Evolutionary conservation across 2,113 vertebrate species (phyloP).

Genomic region (Marmota monax): DNA sequence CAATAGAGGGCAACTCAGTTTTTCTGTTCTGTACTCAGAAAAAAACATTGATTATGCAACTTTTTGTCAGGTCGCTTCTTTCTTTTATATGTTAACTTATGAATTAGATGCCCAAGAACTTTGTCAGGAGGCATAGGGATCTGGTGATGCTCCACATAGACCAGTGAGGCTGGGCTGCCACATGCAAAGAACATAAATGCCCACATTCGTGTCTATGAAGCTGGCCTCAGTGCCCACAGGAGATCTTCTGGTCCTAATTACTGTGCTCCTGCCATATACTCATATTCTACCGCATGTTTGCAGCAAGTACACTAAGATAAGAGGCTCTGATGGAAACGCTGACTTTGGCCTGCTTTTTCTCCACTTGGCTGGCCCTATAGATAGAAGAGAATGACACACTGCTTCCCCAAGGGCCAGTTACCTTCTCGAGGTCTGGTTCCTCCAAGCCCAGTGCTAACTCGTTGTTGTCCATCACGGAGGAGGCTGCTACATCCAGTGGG

Average conservation of each 20-base stretch:
- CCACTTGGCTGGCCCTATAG: not conserved
- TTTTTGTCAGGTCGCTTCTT: not conserved
- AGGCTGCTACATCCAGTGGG: constrained; percentile 97
- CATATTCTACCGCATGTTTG: not conserved
- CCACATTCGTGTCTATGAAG: not conserved
- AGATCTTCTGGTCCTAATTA: not conserved
- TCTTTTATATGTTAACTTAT: not conserved
- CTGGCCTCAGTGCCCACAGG: not conserved
- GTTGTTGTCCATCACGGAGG: constrained; percentile 99
- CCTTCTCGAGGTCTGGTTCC: constrained; percentile 98
- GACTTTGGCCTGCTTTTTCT: not conserved
- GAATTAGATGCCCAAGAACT: not conserved
- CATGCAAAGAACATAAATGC: not conserved
- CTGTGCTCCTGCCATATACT: not conserved
- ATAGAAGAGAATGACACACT: not conserved
- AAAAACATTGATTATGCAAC: not conserved
- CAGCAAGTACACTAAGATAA: too few species aligned
- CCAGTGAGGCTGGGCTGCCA: not conserved
- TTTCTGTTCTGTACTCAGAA: not conserved
- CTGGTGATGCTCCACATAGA: not conserved
- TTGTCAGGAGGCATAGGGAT: not conserved
- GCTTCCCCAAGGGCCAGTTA: constrained; percentile 65
- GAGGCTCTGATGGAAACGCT: not conserved
- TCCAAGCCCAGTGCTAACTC: constrained; percentile 96
- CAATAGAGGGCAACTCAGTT: not conserved